Conservation (phyloP, 2,888 invertebrate species). For the Acronicta psi region DNA sequence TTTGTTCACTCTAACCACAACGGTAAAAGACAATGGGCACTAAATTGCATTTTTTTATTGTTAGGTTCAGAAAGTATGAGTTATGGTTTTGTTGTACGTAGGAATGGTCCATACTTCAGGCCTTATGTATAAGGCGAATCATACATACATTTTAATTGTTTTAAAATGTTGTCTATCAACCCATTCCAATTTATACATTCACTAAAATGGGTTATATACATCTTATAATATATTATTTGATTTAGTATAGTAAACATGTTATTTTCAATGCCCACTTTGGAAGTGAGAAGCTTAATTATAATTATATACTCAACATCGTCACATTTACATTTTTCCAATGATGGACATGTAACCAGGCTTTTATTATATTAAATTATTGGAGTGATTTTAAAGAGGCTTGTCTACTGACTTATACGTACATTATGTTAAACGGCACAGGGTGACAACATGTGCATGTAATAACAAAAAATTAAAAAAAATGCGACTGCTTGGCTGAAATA, state of each 20-base stretch:
- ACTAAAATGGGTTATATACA: conserved; percentile 13
- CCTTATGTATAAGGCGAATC: neutral
- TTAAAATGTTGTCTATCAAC: conserved; percentile 17
- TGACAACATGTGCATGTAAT: conserved; percentile 8
- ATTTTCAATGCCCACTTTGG: neutral
- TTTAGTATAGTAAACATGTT: neutral
- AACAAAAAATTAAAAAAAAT: conserved; percentile 18
- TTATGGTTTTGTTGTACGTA: conserved; percentile 19
- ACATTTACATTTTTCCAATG: neutral
- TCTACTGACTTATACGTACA: conserved; percentile 33
- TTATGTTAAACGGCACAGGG: conserved; percentile 7
- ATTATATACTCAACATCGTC: too few relatives aligned
- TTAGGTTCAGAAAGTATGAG: conserved; percentile 39
- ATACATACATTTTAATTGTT: conserved; percentile 12
- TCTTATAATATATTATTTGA: conserved; percentile 6
- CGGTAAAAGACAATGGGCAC: conserved; percentile 69
- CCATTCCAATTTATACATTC: conserved; percentile 43
- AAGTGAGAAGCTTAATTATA: neutral
- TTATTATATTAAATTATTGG: conserved; percentile 10
- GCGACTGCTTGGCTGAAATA: conserved; percentile 8
- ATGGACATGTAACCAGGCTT: conserved; percentile 12
- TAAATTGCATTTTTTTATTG: conserved; percentile 69
- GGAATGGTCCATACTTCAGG: neutral
- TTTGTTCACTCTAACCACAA: conserved; percentile 32
- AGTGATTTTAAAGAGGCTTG: conserved; percentile 42